phyloP scores from a whole-genome alignment of 2,888 invertebrate genomes.

The Monochamus alternatus region DNA sequence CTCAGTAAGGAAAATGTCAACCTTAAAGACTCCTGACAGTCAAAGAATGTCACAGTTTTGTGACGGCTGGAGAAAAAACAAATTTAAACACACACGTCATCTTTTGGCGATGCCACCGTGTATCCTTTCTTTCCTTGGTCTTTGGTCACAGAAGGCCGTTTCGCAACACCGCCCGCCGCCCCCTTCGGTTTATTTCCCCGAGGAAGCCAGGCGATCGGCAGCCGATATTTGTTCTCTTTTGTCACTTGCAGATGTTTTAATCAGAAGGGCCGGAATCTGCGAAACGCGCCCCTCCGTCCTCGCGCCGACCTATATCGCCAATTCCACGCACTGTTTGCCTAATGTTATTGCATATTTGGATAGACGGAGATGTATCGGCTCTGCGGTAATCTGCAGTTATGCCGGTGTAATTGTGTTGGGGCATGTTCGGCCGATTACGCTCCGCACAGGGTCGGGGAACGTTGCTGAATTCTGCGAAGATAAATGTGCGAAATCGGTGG shows the following conservation, averaged over 20 bases:
- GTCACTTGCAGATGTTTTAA: constrained; percentile 63
- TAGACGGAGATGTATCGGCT: neutral
- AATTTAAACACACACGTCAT: too few species aligned
- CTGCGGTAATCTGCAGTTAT: constrained; percentile 24
- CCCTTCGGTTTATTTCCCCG: constrained; percentile 50
- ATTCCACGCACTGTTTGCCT: constrained; percentile 50
- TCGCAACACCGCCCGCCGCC: constrained; percentile 9
- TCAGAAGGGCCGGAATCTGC: constrained; percentile 50
- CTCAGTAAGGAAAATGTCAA: too few species aligned
- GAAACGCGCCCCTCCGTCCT: constrained; percentile 36
- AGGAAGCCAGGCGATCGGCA: constrained; percentile 57
- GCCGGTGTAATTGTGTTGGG: constrained; percentile 18
- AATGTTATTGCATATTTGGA: constrained; percentile 48
- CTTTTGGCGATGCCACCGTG: constrained; percentile 19
- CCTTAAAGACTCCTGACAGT: too few species aligned
- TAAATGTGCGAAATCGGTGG: too few species aligned
- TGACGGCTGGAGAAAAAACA: too few species aligned
- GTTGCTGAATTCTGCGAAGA: neutral
- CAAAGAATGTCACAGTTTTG: too few species aligned
- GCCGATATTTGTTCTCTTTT: constrained; percentile 60
- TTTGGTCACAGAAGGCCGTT: constrained; percentile 31
- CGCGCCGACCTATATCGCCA: constrained; percentile 44
- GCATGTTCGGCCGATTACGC: neutral
- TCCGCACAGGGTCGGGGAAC: neutral
- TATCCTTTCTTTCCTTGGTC: constrained; percentile 21